Percentiles rank a stretch among this genome's conserved stretches.
These are phyloP conservation scores for Xanthorhoe spadicearia DNA, from an alignment of 2,888 invertebrate species.

Conservation along the genomic window DNA sequence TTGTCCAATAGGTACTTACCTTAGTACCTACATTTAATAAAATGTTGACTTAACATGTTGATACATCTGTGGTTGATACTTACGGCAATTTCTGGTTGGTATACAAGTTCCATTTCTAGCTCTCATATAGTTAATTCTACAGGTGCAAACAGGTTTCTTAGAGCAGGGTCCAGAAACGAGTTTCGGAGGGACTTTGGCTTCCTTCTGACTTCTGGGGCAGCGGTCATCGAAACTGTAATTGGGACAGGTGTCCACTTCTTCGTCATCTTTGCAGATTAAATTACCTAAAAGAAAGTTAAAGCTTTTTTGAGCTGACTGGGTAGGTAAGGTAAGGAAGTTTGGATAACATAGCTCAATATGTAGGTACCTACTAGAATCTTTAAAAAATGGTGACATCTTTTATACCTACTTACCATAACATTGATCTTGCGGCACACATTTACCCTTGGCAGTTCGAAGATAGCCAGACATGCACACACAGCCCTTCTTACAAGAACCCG, in stretches of 20 bases:
- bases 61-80: conserved; percentile 40
- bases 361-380: not conserved
- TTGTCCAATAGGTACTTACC: not conserved
- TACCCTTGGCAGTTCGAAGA: conserved; percentile 40
- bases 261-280: conserved; percentile 31
- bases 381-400: not conserved
- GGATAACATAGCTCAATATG: no score
- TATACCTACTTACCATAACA: conserved; percentile 36
- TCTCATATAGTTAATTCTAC: conserved; percentile 52
- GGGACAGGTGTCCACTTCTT: conserved; percentile 26
- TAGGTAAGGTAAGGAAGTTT: no score
- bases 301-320: not conserved
- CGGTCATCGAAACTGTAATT: conserved; percentile 22
- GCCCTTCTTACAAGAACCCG: conserved; percentile 37
- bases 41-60: not conserved
- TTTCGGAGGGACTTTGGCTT: conserved; percentile 32
- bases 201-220: conserved; percentile 29
- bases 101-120: conserved; percentile 54
- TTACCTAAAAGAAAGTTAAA: conserved; percentile 29
- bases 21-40: no score
- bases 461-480: conserved; percentile 46
- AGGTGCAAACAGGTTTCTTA: conserved; percentile 49
- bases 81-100: conserved; percentile 53
- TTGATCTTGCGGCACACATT: conserved; percentile 44
- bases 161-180: conserved; percentile 1